Conservation (phyloP, 2,888 invertebrate genomes). For the Lasiommata megera region DNA sequence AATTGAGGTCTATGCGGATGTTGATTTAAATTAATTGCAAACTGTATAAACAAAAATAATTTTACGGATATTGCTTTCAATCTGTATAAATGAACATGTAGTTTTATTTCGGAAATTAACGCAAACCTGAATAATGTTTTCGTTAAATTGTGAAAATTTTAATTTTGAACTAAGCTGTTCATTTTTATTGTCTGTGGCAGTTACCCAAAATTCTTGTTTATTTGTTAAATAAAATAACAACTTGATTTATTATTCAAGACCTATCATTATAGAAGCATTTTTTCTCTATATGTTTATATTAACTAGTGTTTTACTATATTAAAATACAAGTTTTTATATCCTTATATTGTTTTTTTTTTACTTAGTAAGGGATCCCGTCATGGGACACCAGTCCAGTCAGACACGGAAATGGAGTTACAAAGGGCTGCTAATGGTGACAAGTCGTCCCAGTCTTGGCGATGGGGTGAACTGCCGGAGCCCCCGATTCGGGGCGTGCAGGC, state of each 20-base stretch:
- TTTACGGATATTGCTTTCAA: not conserved
- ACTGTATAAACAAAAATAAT: not conserved
- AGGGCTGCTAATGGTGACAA: constrained; percentile 67
- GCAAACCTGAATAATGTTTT: not conserved
- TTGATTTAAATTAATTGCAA: not conserved
- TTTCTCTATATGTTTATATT: too few species aligned
- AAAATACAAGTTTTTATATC: not conserved
- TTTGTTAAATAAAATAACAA: too few species aligned
- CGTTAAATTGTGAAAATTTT: not conserved
- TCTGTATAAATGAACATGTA: not conserved
- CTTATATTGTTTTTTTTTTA: not conserved
- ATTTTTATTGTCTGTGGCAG: too few species aligned
- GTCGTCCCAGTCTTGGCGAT: constrained; percentile 89
- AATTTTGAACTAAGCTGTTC: not conserved
- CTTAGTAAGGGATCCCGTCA: constrained; percentile 83
- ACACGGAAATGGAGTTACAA: constrained; percentile 94
- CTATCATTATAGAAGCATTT: too few species aligned
- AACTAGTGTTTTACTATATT: not conserved
- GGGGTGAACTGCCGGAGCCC: constrained; percentile 91
- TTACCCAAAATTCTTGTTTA: too few species aligned
- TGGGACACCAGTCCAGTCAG: constrained; percentile 94
- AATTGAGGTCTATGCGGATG: not conserved
- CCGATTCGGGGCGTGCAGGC: constrained; percentile 53
- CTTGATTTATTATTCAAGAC: too few species aligned
- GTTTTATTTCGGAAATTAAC: not conserved